A percentile compares a stretch with the other conserved stretches of the same genome.
These are phyloP conservation scores for Tolmerus cingulatus DNA, from an alignment of 2,888 invertebrate genomes.

Conservation along the genomic window DNA sequence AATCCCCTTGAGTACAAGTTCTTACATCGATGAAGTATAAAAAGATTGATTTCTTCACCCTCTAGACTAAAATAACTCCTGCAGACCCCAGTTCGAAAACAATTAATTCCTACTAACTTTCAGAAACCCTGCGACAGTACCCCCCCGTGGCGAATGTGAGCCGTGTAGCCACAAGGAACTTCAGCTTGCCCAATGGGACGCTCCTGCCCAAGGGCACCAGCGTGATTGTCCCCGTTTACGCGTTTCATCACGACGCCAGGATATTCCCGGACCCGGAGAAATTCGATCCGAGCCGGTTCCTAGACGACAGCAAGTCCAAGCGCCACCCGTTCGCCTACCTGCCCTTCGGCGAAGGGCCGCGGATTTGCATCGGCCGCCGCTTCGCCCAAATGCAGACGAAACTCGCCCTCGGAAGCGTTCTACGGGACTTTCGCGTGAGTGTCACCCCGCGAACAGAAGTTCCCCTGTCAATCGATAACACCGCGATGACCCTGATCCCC, in stretches of 20 bases:
- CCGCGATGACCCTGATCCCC: constrained; percentile 43
- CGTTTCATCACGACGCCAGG: constrained; percentile 58
- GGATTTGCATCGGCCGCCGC: constrained; percentile 50
- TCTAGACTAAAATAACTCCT: neutral
- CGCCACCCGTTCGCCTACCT: constrained; percentile 53
- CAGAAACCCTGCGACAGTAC: constrained; percentile 49
- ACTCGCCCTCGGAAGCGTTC: constrained; percentile 43
- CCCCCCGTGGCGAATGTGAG: constrained; percentile 45
- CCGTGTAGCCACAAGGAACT: constrained; percentile 32
- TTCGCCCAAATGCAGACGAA: constrained; percentile 48
- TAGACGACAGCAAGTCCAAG: constrained; percentile 51
- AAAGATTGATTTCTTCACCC: neutral
- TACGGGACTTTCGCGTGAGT: constrained; percentile 44
- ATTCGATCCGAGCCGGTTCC: constrained; percentile 60
- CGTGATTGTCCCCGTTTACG: constrained; percentile 54
- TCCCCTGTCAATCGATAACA: constrained; percentile 42
- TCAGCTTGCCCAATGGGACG: constrained; percentile 51
- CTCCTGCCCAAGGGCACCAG: constrained; percentile 53
- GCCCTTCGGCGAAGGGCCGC: constrained; percentile 58
- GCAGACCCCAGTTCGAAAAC: neutral
- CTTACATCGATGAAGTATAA: neutral
- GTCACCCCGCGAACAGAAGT: constrained; percentile 19
- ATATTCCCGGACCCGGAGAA: constrained; percentile 57
- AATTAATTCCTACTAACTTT: neutral
- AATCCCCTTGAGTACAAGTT: neutral